Conservation (phyloP, 2,113 vertebrate species). For the Mustelus asterias region DNA sequence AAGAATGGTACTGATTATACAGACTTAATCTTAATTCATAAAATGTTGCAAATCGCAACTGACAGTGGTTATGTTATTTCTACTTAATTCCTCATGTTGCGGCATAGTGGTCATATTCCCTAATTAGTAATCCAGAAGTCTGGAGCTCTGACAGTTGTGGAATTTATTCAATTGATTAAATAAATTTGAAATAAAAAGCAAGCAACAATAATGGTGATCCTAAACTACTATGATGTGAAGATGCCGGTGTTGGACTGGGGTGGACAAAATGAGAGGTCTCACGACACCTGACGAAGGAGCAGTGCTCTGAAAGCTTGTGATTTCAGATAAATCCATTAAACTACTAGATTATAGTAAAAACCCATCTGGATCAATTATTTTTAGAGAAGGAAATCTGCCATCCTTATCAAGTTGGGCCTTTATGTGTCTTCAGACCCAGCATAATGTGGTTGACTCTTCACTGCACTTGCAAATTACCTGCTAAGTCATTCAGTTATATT, state of each 20-base stretch:
- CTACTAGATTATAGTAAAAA: neutral
- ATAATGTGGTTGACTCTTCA: neutral
- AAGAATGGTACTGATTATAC: neutral
- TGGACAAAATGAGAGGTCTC: too few relatives aligned
- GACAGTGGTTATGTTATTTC: neutral
- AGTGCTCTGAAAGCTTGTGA: too few relatives aligned
- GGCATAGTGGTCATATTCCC: neutral
- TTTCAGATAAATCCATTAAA: too few relatives aligned
- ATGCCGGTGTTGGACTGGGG: too few relatives aligned
- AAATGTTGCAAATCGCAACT: neutral
- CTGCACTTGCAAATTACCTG: too few relatives aligned
- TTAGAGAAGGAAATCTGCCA: neutral
- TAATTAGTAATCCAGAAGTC: neutral
- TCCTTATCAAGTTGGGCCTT: neutral
- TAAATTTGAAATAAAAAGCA: neutral
- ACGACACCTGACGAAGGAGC: too few relatives aligned
- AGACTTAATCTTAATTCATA: neutral
- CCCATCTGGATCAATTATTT: neutral
- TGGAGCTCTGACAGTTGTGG: neutral
- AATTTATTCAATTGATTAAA: neutral
- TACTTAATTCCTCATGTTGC: neutral
- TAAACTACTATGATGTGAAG: too few relatives aligned
- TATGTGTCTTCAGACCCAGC: neutral
- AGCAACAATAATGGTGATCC: neutral
- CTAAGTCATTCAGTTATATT: too few relatives aligned